phyloP scores from a whole-genome alignment of 2,888 invertebrate species.

The Junonia oenone region DNA sequence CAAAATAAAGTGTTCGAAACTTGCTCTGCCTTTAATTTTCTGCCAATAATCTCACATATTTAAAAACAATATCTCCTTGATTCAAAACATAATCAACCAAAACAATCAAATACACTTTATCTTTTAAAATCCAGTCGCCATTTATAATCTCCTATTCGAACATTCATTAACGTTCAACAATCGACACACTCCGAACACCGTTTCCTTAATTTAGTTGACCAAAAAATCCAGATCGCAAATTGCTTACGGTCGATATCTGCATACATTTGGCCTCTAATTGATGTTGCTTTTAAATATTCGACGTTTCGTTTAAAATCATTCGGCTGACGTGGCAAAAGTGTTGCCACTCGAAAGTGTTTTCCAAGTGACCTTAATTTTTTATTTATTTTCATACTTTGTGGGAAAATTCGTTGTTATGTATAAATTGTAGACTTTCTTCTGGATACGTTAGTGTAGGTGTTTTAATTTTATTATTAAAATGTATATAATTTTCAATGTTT shows the following conservation, averaged over 20 bases:
- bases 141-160: too few species aligned
- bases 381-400: not conserved
- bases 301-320: conserved; percentile 7
- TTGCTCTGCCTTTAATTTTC: too few species aligned
- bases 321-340: not conserved
- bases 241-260: conserved; percentile 15
- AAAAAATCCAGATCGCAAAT: conserved; percentile 16
- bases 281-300: conserved; percentile 16
- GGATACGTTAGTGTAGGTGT: too few species aligned
- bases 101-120: not conserved
- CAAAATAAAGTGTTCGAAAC: too few species aligned
- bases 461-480: too few species aligned
- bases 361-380: conserved; percentile 15
- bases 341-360: conserved; percentile 2
- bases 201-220: not conserved
- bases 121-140: too few species aligned
- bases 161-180: not conserved
- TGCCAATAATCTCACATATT: too few species aligned
- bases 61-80: too few species aligned
- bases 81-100: too few species aligned
- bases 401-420: not conserved
- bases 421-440: not conserved
- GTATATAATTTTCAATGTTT: too few species aligned
- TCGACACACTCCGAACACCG: not conserved
- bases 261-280: conserved; percentile 14